Evolutionary conservation across 2,888 invertebrate species (phyloP).

Genomic region (Rhopalosiphum nymphaeae): DNA sequence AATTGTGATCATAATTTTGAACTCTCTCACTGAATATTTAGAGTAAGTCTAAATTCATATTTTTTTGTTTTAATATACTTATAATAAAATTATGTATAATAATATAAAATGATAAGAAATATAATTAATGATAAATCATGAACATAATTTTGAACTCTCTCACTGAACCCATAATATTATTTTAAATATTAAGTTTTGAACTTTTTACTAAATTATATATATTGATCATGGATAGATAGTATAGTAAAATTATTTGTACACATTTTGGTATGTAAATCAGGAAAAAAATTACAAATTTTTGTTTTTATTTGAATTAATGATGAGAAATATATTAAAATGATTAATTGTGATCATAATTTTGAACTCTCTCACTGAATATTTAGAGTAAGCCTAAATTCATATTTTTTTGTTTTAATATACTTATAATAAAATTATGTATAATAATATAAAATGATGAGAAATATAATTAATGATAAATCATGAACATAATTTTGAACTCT

Average conservation of each 20-base stretch:
- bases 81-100: too few relatives aligned
- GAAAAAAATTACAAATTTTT: too few relatives aligned
- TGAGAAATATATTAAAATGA: neutral
- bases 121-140: too few relatives aligned
- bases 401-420: neutral
- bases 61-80: too few relatives aligned
- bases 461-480: neutral
- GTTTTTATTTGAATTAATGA: neutral
- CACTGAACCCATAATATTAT: neutral
- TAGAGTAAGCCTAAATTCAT: neutral
- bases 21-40: too few relatives aligned
- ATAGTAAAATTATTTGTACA: neutral
- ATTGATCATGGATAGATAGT: neutral
- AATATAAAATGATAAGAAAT: too few relatives aligned
- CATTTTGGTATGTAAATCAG: too few relatives aligned
- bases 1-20: neutral
- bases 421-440: neutral
- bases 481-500: conserved; percentile 16
- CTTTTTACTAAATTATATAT: neutral
- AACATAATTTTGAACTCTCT: too few relatives aligned
- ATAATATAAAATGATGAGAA: neutral
- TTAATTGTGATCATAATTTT: neutral
- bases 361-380: neutral
- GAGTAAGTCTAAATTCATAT: too few relatives aligned
- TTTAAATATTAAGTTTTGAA: neutral